Evolutionary conservation across 2,888 invertebrate species (phyloP), one percentile per base, ranked within the genome.

Genomic region (Autographa pulchrina): DNA sequence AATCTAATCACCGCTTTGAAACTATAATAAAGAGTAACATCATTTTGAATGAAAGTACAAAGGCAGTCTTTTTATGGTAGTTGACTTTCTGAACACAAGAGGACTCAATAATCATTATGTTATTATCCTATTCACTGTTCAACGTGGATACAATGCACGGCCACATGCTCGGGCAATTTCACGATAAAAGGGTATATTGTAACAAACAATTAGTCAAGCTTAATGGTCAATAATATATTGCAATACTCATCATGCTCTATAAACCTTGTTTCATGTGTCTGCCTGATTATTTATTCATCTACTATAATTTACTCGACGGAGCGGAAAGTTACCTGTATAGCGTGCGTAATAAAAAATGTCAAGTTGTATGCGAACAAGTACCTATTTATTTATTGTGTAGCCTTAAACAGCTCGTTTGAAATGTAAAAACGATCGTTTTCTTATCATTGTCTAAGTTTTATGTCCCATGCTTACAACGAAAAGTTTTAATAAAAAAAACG

Each of bases 221-320:
- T 64, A 70, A 81, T 78, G 77, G 59, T 74, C 74, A 68, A 74
- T 81, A 74, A 64, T 70, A 65, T 38, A 66, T 74, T 75, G 65
- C 58, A 70, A 62, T 65, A 56, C 59, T 68, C 54, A 64, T 68
- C 58, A 73, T 67, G 69, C 72, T 68, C 78, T 65, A 72, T 80
- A 72, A 63, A 80, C 56, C 38, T 54, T 31, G n/a, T 64, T 58
- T 62, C 63, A 64, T 41, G 52, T 60, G 41, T 65, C 31, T 60
- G 59, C 16, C 48, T 35, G 25, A 54, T 68, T 67, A 68, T 64
- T 70, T 56, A 65, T 74, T 77, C 65, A 70, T 65, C 41, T 62
- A 56, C 65, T 54, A 62, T 73, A 48, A 69, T 78, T 68, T 25
- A 62, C 35, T 58, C 31, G 4, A 41, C 16, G 11, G 48, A 75